Base-by-base conservation (phyloP, 2,888 invertebrate genomes). In the Catocala fraxini region DNA sequence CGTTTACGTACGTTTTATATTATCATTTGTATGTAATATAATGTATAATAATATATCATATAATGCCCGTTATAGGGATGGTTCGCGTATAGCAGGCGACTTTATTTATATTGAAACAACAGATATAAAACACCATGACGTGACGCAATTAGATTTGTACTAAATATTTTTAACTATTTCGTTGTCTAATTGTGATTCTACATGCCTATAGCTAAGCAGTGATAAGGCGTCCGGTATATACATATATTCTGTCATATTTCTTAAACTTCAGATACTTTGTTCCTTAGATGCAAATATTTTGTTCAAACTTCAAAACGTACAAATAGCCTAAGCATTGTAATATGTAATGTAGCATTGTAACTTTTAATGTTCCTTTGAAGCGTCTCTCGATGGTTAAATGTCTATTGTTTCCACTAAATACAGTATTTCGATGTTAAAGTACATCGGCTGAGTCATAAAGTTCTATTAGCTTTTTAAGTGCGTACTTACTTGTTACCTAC, bases 381-480 rank as follows among this genome's bases (percentile, higher is more conserved):
- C 51, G 39, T 46, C 33, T 59, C n/a, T 15, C 35, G 35, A 49
- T 12, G 43, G 9, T 43, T 41, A 33, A 11, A 47, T 25, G 25
- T 48, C 48, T 33, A 48, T 48, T 48, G 48, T 59, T 52, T 48
- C 7, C 43, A 48, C 41, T 54, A 49, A 51, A 15, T 45, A 53
- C 54, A 35, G 33, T 63, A 13, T 58, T 49, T 51, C 25, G 33
- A 39, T 59, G 54, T 56, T 52, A 51, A 55, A 35, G 52, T 33
- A 47, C 52, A 56, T 58, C 46, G 34, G n/a, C 7, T 13, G 7
- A 51, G 51, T 47, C 56, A 46, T 64, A 60, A 65, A 57, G 35
- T 51, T 45, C 12, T 39, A 49, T 15, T 49, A 45, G 48, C 48
- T 48, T 52, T 35, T 56, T 53, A 54, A 53, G 62, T 54, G 48